A percentile compares a stretch with the other conserved stretches of the same genome.
Conservation (phyloP, 1,140 invertebrate genomes). For the Drosophila micromelanica region DNA sequence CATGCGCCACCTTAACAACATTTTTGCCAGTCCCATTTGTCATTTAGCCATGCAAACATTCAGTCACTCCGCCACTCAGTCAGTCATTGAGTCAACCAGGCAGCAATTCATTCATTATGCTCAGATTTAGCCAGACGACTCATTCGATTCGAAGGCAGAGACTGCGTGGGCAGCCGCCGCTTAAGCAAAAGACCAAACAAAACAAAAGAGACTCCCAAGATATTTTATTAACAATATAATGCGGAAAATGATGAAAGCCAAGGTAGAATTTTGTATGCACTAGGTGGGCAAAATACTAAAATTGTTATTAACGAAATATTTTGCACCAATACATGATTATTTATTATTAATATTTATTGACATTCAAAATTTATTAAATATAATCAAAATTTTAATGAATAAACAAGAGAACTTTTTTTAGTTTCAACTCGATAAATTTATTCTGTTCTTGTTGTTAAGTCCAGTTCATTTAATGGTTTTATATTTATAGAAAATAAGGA, state of each 20-base stretch:
- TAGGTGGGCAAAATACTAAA: not conserved
- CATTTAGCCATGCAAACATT: slow-evolving; percentile 58
- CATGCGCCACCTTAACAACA: slow-evolving; percentile 80
- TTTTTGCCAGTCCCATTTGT: slow-evolving; percentile 71
- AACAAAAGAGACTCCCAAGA: slow-evolving; percentile 57
- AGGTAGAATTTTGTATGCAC: slow-evolving; percentile 9
- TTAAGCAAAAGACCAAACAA: slow-evolving; percentile 72
- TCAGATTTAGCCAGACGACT: slow-evolving; percentile 63
- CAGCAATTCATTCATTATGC: slow-evolving; percentile 78
- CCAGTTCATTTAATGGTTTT: too few relatives aligned
- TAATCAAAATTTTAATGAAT: too few relatives aligned
- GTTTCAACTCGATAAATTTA: too few relatives aligned
- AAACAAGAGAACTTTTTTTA: too few relatives aligned
- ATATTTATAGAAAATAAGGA: too few relatives aligned
- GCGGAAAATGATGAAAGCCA: not conserved
- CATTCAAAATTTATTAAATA: too few relatives aligned
- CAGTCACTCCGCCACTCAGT: slow-evolving; percentile 30
- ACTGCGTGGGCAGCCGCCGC: slow-evolving; percentile 69
- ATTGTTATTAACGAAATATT: not conserved
- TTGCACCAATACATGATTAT: too few relatives aligned
- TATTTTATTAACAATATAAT: slow-evolving; percentile 42
- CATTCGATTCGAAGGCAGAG: slow-evolving; percentile 78
- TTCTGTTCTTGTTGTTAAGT: too few relatives aligned
- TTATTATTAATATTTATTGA: too few relatives aligned
- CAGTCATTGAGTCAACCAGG: slow-evolving; percentile 25